phyloP scores from a whole-genome alignment of 2,888 invertebrate species.

The Prenolepis imparis region DNA sequence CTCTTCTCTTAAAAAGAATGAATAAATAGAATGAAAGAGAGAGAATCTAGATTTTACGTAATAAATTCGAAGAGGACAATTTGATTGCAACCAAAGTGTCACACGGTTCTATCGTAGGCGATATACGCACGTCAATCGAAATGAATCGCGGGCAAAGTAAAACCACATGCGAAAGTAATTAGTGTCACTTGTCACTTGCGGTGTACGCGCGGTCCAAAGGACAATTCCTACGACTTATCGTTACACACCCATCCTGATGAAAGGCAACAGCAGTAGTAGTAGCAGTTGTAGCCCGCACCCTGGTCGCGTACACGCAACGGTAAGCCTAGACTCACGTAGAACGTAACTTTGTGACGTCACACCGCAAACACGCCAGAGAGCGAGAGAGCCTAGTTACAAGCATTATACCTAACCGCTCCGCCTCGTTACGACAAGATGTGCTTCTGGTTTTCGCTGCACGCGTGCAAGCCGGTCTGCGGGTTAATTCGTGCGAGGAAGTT shows the following conservation, averaged over 20 bases:
- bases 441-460: constrained; percentile 81
- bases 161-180: constrained; percentile 56
- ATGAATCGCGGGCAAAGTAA: constrained; percentile 51
- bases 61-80: neutral
- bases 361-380: constrained; percentile 83
- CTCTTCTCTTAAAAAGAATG: neutral
- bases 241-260: constrained; percentile 72
- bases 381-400: constrained; percentile 82
- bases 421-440: constrained; percentile 84
- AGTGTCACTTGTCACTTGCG: constrained; percentile 63
- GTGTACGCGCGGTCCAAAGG: constrained; percentile 62
- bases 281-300: constrained; percentile 67
- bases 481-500: constrained; percentile 79
- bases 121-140: constrained; percentile 44
- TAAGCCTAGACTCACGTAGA: constrained; percentile 75
- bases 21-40: too few relatives aligned
- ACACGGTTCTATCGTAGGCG: constrained; percentile 10
- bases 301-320: constrained; percentile 71
- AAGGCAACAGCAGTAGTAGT: constrained; percentile 63
- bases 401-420: constrained; percentile 82
- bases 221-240: constrained; percentile 78
- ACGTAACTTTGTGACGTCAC: constrained; percentile 83
- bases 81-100: neutral
- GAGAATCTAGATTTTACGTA: neutral
- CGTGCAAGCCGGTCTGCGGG: constrained; percentile 78